Percentiles rank a stretch among this genome's conserved stretches.
Conservation (phyloP, 2,797 vertebrate species). For the Zenarchopterus dispar region DNA sequence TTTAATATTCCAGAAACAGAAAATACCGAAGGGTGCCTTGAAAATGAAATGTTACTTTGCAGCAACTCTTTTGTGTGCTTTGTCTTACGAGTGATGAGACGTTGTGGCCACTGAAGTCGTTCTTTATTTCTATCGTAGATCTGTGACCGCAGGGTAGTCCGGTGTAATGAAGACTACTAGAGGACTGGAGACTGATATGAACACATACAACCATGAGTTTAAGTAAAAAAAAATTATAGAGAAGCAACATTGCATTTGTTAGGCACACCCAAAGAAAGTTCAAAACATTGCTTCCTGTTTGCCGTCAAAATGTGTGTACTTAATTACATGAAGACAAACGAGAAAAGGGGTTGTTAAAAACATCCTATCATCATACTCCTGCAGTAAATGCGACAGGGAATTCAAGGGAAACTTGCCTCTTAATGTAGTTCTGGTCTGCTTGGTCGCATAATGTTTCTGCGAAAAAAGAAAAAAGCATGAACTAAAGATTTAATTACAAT, state of each 20-base stretch:
- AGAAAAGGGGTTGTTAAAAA: conserved; percentile 37
- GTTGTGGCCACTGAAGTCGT: conserved; percentile 44
- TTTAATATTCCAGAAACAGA: no score
- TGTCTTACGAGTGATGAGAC: conserved; percentile 70
- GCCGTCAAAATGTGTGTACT: conserved; percentile 15
- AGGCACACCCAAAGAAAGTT: conserved; percentile 1
- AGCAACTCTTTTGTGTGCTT: no score
- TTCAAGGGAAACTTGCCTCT: conserved; percentile 54
- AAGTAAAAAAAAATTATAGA: conserved; percentile 7
- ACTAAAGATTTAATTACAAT: not conserved
- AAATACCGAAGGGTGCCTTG: no score
- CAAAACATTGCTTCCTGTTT: conserved; percentile 48
- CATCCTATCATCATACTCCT: not conserved
- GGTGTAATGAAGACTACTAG: conserved; percentile 30
- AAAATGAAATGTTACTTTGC: no score
- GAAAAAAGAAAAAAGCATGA: conserved; percentile 11
- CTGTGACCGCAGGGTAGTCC: conserved; percentile 50
- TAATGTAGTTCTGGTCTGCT: not conserved
- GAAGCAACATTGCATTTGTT: not conserved
- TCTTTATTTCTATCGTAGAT: conserved; percentile 58
- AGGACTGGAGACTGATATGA: conserved; percentile 46
- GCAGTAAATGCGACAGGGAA: not conserved
- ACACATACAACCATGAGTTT: conserved; percentile 8
- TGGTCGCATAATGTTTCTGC: conserved; percentile 67
- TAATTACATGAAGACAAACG: conserved; percentile 22